Base-by-base conservation (phyloP, 2,888 invertebrate species). In the Sphaerophoria taeniata region DNA sequence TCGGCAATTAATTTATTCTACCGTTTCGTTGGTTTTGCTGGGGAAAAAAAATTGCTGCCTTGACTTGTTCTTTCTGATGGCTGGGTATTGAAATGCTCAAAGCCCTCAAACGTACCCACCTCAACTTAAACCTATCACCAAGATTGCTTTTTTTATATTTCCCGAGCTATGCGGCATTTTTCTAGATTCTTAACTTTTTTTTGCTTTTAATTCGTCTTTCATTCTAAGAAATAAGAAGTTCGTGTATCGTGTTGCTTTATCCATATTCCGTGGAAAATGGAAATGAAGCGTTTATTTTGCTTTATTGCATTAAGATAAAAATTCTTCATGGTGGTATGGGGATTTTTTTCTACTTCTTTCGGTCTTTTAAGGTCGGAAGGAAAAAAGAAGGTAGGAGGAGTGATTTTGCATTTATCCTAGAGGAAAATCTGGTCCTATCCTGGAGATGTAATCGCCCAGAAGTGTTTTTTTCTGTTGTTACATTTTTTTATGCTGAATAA, bases 241-340 rank as follows among this genome's bases (percentile, higher is more conserved):
- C 24, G 24, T 24, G 24, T 24, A 65, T 53, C n/a, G 43, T 70
- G 16, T 56, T 39, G 53, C 67, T 70, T 55, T 47, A 39, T 56
- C 60, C 69, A 81, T 43, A 6, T 77, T 72, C 88, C 89, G 88
- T 90, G 89, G 89, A 89, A 90, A 90, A 91, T 91, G 90, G 89
- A 91, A 90, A 90, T 90, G 90, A 90, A 89, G 89, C 90, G 90
- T 90, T 90, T 91, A 90, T 90, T 90, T 90, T 90, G 89, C 89
- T 90, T 91, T 90, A 91, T 90, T 90, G 89, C 90, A 55, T 81
- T 85, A 60, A 85, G 85, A 85, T 85, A 81, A 77, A 77, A 73
- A 77, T 74, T 72, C 47, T 74, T 55, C 49, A 39, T 73, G 56
- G 60, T 31, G 89, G 88, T 88, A 88, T 88, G 82, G 71, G 73